Evolutionary conservation across 1,140 invertebrate genomes (phyloP), one percentile per base, ranked within the genome.

Genomic region (Aphis craccivora): DNA sequence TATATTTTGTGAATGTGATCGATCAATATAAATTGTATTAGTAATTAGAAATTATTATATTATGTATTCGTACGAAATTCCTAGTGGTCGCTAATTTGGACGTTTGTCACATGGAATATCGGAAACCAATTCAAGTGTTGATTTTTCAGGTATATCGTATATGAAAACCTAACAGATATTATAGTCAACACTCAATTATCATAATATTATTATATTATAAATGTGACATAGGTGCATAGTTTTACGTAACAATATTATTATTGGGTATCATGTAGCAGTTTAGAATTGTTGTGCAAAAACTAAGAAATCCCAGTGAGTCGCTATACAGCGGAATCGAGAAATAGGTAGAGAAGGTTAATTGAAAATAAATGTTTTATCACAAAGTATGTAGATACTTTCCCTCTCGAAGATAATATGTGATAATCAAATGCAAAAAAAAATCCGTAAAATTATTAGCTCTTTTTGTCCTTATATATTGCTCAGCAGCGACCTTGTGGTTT

Each of bases 401-500:
- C 53, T 43, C 37, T 67, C 25, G 14, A 30, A 90, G 25, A 35
- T 30, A 40, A 23, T 37, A 23, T 43, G 35, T 43, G 40, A 48
- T 60, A 90, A 90, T 67, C 37, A 60, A 30, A 90, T 43, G 37
- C 14, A 8, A 67, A 60, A 51, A 90, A 30, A 89, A 40, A 51
- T 51, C 45, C 8, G 60, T 90, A 90, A 90, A 90, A 40, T 53
- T 60, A 67, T 18, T 4, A 67, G 5, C 25, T 90, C 48, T 88
- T 88, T 67, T 90, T 67, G 89, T 90, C 37, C 11, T 67, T 67
- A 89, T 35, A 89, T 22, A 76, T 40, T 53, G 43, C 18, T 35
- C n/a, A 25, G 7, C 30, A 25, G 7, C 30, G 76, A 92, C 76
- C 91, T 92, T 92, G 91, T 83, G 91, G 76, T 92, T 92, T 92